Evolutionary conservation across 2,113 vertebrate genomes (phyloP), one percentile per base, ranked within the genome.

Genomic region (Indicator indicator): DNA sequence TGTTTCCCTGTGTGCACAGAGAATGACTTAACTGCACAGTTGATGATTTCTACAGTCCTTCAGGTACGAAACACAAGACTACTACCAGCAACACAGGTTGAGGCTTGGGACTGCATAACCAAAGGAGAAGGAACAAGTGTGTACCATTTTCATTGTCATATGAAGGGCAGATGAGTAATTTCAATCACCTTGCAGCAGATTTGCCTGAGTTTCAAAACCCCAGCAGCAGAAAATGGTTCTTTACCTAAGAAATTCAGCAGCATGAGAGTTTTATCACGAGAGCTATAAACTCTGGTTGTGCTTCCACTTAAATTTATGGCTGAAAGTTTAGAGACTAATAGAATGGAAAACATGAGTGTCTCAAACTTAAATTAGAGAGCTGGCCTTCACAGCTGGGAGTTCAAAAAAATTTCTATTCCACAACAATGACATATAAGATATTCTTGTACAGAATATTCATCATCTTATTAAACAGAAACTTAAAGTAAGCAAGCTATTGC

Each of bases 301-400:
- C 73, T 93, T 95, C 68, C 79, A 93, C 69, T 88, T 88, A 91
- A 90, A 95, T 96, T 95, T 96, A 95, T 90, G 65, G 23, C 26
- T 1, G 4, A 83, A 94, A 94, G 83, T 95, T 95, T 95, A 93
- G 90, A 88, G 76, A 92, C 46, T 94, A 96, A 92, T 68, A 88
- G 83, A 82, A 94, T 62, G 68, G 92, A 91, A 94, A 94, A 90
- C 76, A 92, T 60, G 54, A 78, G 69, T 88, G 58, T 90, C 85
- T 94, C 79, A 77, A 86, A 83, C 72, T 91, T 93, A 91, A 89
- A 85, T 89, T 88, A 88, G 72, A 75, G 52, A 93, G 27, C 16
- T 68, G 72, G 72, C 82, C 69, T 91, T 93, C 40, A 2, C 56
- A 81, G 32, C 20, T 78, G 30, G n/a, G 40, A 87, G 64, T 77